A percentile compares a stretch with the other conserved stretches of the same genome.
Conservation (phyloP, 2,888 invertebrate species). For the Thumatha senex region DNA sequence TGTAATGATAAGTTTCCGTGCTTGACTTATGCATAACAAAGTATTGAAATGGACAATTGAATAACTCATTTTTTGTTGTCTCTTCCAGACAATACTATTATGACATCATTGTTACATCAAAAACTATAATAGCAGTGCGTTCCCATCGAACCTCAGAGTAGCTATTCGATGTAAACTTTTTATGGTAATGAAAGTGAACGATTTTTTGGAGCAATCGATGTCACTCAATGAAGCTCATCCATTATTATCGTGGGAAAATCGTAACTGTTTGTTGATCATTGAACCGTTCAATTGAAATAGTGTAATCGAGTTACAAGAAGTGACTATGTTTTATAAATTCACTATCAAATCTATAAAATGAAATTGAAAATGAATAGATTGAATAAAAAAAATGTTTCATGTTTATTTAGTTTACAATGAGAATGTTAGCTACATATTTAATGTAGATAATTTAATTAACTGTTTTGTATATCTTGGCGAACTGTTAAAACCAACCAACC, state of each 20-base stretch:
- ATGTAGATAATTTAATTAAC: too few species aligned
- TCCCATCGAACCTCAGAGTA: slow-evolving; percentile 26
- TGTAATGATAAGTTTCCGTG: too few species aligned
- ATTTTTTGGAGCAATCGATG: slow-evolving; percentile 36
- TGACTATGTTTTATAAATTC: neutral
- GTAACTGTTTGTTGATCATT: slow-evolving; percentile 28
- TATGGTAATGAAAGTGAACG: slow-evolving; percentile 46
- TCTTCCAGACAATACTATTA: slow-evolving; percentile 25
- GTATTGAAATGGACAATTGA: slow-evolving; percentile 5
- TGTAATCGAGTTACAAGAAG: neutral
- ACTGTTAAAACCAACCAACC: too few species aligned
- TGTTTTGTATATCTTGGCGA: too few species aligned
- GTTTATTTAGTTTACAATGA: too few species aligned
- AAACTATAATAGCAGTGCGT: slow-evolving; percentile 22
- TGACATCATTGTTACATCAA: slow-evolving; percentile 16
- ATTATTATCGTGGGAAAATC: slow-evolving; percentile 43
- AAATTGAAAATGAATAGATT: too few species aligned
- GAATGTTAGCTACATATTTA: too few species aligned
- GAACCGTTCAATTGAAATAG: slow-evolving; percentile 14
- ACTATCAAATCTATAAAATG: neutral
- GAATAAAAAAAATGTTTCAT: too few species aligned
- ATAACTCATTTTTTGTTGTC: neutral
- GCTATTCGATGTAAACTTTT: slow-evolving; percentile 18
- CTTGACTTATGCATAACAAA: neutral
- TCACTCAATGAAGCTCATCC: slow-evolving; percentile 37